Base-by-base conservation (phyloP, 2,888 invertebrate species). In the Ochropacha duplaris region DNA sequence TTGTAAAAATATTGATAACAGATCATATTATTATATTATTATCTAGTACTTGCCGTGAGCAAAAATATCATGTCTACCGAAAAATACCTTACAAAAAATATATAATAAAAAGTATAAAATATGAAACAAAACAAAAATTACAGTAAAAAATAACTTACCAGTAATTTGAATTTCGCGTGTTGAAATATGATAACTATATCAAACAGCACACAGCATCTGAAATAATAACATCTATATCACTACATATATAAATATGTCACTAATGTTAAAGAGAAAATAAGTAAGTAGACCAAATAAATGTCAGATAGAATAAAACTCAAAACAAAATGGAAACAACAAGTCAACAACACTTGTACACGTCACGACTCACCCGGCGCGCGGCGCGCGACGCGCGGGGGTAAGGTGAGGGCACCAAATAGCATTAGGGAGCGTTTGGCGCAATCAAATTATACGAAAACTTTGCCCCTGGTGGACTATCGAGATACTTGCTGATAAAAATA, bases 321-420 rank as follows among this genome's bases (percentile, higher is more conserved):
- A 88, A 84, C 82, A 86, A 82, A 85, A 85, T 83, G 79, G 80
- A 86, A 86, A 89, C 83, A 88, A 88, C 86, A 87, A 88, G 83
- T 87, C 85, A 85, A 86, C 87, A 88, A 86, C 84, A 86, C 84
- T 90, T 86, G 81, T 79, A 74, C 81, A 78, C 84, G 87, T 86
- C 87, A 84, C 81, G 72, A 71, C 63, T 64, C 66, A 5, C 2
- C 24, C 5, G 3, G 63, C 71, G 65, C 65, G 71, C 64, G 66
- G 76, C 24, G 63, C 71, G 65, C 65, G 71, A n/a, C 24, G 63
- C 71, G 65, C 65, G 71, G 64, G 66, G 76, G 70, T 52, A 74
- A 74, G 78, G 76, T 70, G 78, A 84, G 84, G 86, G 86, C 68
- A 75, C 67, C 70, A 74, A 84, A 86, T 83, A 82, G 79, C 77